Conservation (phyloP, 2,888 invertebrate genomes). For the Drosophila pseudotalamancana region DNA sequence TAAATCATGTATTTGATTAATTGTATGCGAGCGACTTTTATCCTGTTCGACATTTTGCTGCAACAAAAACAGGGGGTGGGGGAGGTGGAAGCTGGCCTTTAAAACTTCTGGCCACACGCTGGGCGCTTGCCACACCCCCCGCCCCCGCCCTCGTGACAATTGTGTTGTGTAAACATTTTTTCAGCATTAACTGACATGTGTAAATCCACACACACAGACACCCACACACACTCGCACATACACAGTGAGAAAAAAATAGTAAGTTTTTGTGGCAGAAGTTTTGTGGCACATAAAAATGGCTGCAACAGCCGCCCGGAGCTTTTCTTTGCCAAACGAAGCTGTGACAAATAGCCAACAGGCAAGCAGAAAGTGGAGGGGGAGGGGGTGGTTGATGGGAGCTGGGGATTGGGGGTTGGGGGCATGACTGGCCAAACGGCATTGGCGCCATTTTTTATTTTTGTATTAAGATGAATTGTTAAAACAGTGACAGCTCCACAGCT, state of each 20-base stretch:
- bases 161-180: conserved; percentile 77
- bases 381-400: not conserved
- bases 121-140: conserved; percentile 1
- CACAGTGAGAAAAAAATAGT: conserved; percentile 1
- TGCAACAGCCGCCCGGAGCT: conserved; percentile 23
- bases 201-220: conserved; percentile 43
- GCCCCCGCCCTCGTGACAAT: conserved; percentile 47
- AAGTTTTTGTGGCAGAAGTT: conserved; percentile 53
- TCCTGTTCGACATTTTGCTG: conserved; percentile 63
- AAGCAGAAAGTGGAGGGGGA: not conserved
- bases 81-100: conserved; percentile 39
- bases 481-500: conserved; percentile 62
- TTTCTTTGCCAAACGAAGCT: conserved; percentile 58
- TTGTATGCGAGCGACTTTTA: conserved; percentile 67
- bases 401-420: conserved; percentile 3
- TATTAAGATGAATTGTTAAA: conserved; percentile 75
- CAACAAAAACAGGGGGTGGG: conserved; percentile 6
- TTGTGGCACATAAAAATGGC: conserved; percentile 34
- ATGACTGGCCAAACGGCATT: conserved; percentile 62
- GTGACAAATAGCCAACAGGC: conserved; percentile 61
- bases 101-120: conserved; percentile 48
- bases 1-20: conserved; percentile 77
- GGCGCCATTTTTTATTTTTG: conserved; percentile 69
- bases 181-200: conserved; percentile 76
- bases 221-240: not conserved